These are phyloP conservation scores for Cydia pomonella DNA, from an alignment of 1,140 invertebrate species.

Conservation along the genomic window DNA sequence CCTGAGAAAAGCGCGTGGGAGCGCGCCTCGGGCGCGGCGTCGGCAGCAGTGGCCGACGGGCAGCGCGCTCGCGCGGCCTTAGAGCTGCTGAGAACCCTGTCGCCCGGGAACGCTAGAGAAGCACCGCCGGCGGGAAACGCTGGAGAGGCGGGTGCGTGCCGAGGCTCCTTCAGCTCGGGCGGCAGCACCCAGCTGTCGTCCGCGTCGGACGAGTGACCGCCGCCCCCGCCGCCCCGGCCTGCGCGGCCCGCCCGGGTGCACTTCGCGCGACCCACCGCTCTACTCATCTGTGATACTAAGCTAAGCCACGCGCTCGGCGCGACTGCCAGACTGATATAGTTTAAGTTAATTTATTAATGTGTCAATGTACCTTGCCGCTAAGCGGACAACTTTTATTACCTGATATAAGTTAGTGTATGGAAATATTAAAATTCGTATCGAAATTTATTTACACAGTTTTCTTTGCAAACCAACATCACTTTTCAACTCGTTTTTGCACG, in stretches of 20 bases:
- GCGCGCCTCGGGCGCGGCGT: conserved; percentile 54
- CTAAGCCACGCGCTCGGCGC: conserved; percentile 74
- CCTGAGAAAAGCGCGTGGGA: conserved; percentile 72
- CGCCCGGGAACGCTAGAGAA: conserved; percentile 82
- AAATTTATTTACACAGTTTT: conserved; percentile 49
- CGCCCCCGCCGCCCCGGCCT: conserved; percentile 45
- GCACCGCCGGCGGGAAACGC: conserved; percentile 70
- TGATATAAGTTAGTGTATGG: conserved; percentile 63
- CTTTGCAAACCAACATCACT: not conserved
- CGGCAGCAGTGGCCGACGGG: conserved; percentile 59
- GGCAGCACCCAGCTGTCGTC: conserved; percentile 75
- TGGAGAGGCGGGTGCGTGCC: conserved; percentile 55
- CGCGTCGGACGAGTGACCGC: conserved; percentile 73
- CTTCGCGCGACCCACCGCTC: conserved; percentile 73
- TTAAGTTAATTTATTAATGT: conserved; percentile 77
- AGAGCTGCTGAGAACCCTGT: conserved; percentile 67
- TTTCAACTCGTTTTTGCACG: not conserved
- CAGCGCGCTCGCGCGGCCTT: conserved; percentile 71
- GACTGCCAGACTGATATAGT: conserved; percentile 78
- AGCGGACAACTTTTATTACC: conserved; percentile 75
- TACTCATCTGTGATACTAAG: conserved; percentile 79
- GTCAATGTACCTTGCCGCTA: conserved; percentile 78
- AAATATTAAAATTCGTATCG: conserved; percentile 65
- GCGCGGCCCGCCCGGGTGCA: conserved; percentile 51
- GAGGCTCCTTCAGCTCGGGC: conserved; percentile 73